Base-by-base conservation (phyloP, 2,888 invertebrate genomes). In the Acronicta alni region DNA sequence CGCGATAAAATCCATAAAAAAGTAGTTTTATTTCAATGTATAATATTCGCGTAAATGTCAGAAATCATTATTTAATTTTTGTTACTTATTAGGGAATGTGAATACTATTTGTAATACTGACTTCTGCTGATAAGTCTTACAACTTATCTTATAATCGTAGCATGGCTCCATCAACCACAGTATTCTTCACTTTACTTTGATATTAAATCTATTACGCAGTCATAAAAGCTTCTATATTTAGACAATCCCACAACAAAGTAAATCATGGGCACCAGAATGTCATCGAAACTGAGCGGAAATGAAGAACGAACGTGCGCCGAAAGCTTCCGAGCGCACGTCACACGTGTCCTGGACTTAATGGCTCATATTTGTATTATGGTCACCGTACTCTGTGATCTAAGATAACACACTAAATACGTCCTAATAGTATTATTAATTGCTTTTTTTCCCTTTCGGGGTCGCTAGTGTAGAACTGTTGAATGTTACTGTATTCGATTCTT, bases 241-340 rank as follows among this genome's bases (percentile, higher is more conserved):
- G 20, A 17, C 4, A 26, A 14, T 63, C 67, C 41, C 7, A 5
- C 18, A 30, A 30, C 32, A 38, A 16, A 18, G 4, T 17, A 39
- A 47, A 54, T 39, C 53, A 65, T 80, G 78, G 82, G 44, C 79
- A 85, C 75, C 67, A 32, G 59, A 75, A 62, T 56, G 61, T 65
- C 74, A 76, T 79, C 81, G 81, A 87, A 87, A 73, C 67, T 63
- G 63, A 79, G 63, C 89, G 91, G 91, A 91, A 87, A 85, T 74
- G 81, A 75, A 64, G 81, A 75, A 63, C 74, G 84, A 82, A 89
- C 90, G 88, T 89, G 89, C 77, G 57, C 51, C 77, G 70, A 75
- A 70, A 76, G 80, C 86, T 87, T 85, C 87, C 85, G 81, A 82
- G 63, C 64, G 57, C 65, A 72, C 77, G 68, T 75, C 68, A 79